Base-by-base conservation (phyloP, 1,140 invertebrate species). In the Condylostylus longicornis region DNA sequence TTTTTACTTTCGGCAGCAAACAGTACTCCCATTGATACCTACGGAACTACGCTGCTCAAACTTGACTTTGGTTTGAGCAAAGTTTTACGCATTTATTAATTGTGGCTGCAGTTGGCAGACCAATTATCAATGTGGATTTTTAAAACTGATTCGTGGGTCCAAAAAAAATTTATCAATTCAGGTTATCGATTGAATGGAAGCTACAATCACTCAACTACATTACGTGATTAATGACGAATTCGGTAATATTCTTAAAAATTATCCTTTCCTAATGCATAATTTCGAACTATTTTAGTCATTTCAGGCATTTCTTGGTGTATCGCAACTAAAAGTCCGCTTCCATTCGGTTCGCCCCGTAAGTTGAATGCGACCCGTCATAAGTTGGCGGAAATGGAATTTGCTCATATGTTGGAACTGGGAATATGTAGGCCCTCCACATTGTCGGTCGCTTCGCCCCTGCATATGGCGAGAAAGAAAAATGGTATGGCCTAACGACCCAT, bases 371-470 rank as follows among this genome's bases (percentile, higher is more conserved):
- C 37, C 64, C 12, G 53, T 4, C 51, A 58, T 17, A 50, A 50
- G 31, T 35, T 52, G 1, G 33, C 35, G 18, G 38, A 39, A 6
- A 49, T 49, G 3, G 44, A 50, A 15, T 23, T 40, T 28, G 49
- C 53, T 33, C 14, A 27, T 10, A 2, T 47, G 51, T 50, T 64
- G 30, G 4, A 40, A 25, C 13, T 35, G 14, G 57, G 58, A 5
- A 52, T 55, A 10, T 43, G 50, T 17, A 42, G 54, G 4, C 53
- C 45, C 3, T 61, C 60, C 0, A 50, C 47, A 10, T 52, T 50
- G 35, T 37, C 56, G 12, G 69, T 63, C 63, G 47, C 64, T 9
- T 57, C 52, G 4, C 58, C 64, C 9, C 33, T 66, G 4, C 55
- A 63, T 38, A 45, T 68, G 23, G 55, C 55, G 4, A 42, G 42